Evolutionary conservation across 2,888 invertebrate genomes (phyloP).

Genomic region (Cephus sareptanus): DNA sequence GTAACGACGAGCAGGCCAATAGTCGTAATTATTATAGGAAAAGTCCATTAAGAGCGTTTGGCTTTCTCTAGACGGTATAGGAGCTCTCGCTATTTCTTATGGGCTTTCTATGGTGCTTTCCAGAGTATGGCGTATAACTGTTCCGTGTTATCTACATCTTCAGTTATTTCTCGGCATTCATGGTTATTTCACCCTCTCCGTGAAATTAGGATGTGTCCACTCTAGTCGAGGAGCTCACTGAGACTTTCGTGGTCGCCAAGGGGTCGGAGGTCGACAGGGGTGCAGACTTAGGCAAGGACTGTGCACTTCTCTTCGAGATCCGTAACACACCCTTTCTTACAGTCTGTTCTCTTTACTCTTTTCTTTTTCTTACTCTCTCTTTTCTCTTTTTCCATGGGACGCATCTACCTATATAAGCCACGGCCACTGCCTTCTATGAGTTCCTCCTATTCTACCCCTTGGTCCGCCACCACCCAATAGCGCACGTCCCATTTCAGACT

Average conservation of each 20-base stretch:
- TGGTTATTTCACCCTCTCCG: constrained; percentile 21
- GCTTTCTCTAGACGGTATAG: background rate
- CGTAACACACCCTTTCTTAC: background rate
- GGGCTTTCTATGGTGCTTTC: background rate
- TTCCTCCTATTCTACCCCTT: background rate
- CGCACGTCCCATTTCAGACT: constrained; percentile 29
- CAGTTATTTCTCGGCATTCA: constrained; percentile 3
- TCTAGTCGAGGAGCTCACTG: background rate
- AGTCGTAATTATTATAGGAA: constrained; percentile 1
- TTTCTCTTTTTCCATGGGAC: background rate
- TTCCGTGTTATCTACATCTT: background rate
- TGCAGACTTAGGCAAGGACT: constrained; percentile 5
- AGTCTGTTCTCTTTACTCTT: background rate
- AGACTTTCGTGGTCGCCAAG: background rate
- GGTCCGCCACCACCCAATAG: constrained; percentile 26
- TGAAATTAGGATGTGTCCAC: constrained; percentile 26
- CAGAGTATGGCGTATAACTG: background rate
- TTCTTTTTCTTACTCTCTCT: background rate
- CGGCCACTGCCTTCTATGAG: background rate
- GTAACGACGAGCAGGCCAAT: background rate
- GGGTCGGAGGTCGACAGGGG: constrained; percentile 3
- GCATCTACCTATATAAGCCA: background rate
- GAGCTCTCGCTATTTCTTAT: background rate
- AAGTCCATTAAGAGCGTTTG: background rate
- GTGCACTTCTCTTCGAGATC: constrained; percentile 39